Evolutionary conservation across 2,113 vertebrate species (phyloP), one percentile per base, ranked within the genome.

Genomic region (Dendropsophus ebraccatus): DNA sequence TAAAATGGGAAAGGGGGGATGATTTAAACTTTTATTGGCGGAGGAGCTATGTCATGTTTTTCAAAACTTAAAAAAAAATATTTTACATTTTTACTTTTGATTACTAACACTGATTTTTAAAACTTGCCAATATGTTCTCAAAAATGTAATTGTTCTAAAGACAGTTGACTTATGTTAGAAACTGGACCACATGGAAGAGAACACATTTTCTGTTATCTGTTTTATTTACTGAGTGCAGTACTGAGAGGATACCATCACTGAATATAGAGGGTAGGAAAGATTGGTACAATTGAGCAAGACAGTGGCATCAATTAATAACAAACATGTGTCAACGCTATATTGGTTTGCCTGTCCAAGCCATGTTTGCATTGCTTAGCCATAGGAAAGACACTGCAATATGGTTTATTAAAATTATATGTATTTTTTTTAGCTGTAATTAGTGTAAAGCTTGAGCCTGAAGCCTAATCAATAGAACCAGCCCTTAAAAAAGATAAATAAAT

Each of bases 401-500:
- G 41, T 88, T 52, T 81, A 89, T 70, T 47, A 86, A 78, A 89
- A 89, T 92, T 81, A 81, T 81, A 81, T 65, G 72, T 60, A 90
- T 83, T 82, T 84, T 82, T 84, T 90, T 72, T 35, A 89, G 84
- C 70, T 75, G 37, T 65, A 88, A 88, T 87, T 89, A 89, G 85
- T 84, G 88, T 72, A 65, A 89, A 90, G 88, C 74, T 50, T 89
- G 52, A 90, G 30, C 23, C 9, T 91, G 70, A 92, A 90, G 89
- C 87, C 87, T 83, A 92, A 90, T 92, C 89, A 92, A 90, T 88
- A 88, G 84, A 30, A 87, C 45, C 82, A 88, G 84, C 70, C 86
- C 89, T 83, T 12, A 84, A 89, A 88, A 89, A 85, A 72, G 84
- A 89, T 80, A 86, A 87, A 89, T 91, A 91, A 90, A 91, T 91